Evolutionary conservation across 2,888 invertebrate genomes (phyloP).

Genomic region (Melanostoma scalare): DNA sequence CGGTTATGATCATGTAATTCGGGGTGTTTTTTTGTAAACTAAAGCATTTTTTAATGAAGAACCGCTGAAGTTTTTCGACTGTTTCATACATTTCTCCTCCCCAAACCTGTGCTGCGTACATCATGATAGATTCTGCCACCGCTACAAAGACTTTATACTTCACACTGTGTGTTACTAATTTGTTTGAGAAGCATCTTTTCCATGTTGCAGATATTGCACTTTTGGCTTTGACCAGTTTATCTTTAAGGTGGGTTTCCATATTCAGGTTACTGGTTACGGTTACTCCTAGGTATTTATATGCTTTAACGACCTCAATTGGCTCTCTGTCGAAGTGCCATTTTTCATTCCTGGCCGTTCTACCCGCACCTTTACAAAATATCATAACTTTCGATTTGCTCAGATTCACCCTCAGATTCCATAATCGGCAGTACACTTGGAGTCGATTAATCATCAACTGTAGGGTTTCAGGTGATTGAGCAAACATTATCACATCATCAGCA

Average conservation of each 20-base stretch:
- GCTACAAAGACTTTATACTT: neutral
- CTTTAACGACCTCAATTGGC: too few relatives aligned
- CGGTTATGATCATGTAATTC: slow-evolving; percentile 1
- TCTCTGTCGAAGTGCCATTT: too few relatives aligned
- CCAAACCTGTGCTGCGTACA: slow-evolving; percentile 4
- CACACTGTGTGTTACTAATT: slow-evolving; percentile 1
- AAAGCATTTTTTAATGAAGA: neutral
- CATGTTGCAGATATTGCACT: neutral
- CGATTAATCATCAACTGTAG: too few relatives aligned
- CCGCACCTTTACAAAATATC: too few relatives aligned
- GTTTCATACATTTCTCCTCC: neutral
- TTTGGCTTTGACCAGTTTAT: neutral
- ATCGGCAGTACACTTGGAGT: too few relatives aligned
- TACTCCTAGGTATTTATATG: neutral
- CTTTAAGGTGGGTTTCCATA: neutral
- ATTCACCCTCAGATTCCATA: too few relatives aligned
- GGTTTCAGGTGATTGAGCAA: too few relatives aligned
- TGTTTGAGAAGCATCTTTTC: neutral
- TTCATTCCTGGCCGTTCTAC: too few relatives aligned
- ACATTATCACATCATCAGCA: too few relatives aligned
- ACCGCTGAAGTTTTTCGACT: slow-evolving; percentile 2
- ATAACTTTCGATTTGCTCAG: too few relatives aligned
- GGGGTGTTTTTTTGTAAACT: neutral
- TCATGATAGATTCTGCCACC: neutral
- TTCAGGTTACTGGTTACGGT: neutral